Conservation (phyloP, 2,888 invertebrate species). For the Hirtodrosophila trivittata region DNA sequence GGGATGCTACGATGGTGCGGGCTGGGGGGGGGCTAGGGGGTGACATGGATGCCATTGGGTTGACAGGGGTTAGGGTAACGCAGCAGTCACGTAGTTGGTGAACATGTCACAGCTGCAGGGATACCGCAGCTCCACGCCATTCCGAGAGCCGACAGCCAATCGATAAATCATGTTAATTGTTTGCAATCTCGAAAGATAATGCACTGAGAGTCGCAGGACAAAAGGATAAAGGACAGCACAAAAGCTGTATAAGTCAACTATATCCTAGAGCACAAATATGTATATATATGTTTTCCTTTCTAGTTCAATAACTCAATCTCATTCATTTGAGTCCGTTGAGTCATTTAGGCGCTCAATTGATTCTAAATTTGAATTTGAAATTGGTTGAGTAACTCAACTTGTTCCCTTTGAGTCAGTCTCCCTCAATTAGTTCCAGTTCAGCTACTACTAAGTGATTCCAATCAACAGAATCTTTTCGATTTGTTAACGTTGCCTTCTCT, state of each 20-base stretch:
- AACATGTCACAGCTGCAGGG: conserved; percentile 66
- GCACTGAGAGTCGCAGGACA: conserved; percentile 17
- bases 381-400: no score
- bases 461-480: no score
- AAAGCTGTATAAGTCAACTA: neutral
- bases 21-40: neutral
- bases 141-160: conserved; percentile 39
- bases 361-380: no score
- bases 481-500: no score
- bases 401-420: no score
- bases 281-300: no score
- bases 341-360: no score
- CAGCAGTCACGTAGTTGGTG: conserved; percentile 57
- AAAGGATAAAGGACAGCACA: neutral
- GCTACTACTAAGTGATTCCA: no score
- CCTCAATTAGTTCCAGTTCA: no score
- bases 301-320: no score
- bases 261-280: no score
- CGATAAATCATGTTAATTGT: conserved; percentile 75
- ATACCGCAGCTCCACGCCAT: conserved; percentile 26
- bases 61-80: neutral
- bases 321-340: no score
- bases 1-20: neutral
- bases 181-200: conserved; percentile 25
- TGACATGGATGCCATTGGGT: neutral